phyloP scores from a whole-genome alignment of 2,797 vertebrate species.

The Eulemur albifrons region DNA sequence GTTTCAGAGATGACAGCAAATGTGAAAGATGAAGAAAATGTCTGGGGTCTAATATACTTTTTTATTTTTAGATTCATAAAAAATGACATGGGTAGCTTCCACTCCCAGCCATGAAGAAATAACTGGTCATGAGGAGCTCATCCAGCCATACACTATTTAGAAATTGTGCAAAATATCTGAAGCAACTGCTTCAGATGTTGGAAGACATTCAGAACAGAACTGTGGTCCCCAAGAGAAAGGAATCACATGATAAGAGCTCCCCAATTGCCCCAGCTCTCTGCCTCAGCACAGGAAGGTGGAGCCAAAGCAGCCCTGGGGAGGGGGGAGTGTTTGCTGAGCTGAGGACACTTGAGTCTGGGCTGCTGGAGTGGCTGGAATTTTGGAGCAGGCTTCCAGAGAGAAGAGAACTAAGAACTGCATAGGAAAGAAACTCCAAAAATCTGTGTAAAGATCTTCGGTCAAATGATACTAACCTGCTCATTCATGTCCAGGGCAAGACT shows the following conservation, averaged over 20 bases:
- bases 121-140: background rate
- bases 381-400: background rate
- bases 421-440: background rate
- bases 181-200: background rate
- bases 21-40: constrained; percentile 25
- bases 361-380: background rate
- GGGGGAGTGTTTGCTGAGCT: background rate
- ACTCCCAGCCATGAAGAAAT: background rate
- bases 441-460: background rate
- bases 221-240: background rate
- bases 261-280: background rate
- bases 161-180: constrained; percentile 3
- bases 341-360: background rate
- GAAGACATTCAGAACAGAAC: background rate
- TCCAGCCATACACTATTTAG: background rate
- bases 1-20: constrained; percentile 6
- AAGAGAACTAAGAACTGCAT: background rate
- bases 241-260: background rate
- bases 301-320: background rate
- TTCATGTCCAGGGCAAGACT: background rate
- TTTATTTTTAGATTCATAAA: background rate
- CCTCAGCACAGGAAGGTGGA: background rate
- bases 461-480: background rate
- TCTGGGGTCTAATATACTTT: background rate
- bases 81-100: background rate